Conservation (phyloP, 2,888 invertebrate species). For the Melanostoma mellinum region DNA sequence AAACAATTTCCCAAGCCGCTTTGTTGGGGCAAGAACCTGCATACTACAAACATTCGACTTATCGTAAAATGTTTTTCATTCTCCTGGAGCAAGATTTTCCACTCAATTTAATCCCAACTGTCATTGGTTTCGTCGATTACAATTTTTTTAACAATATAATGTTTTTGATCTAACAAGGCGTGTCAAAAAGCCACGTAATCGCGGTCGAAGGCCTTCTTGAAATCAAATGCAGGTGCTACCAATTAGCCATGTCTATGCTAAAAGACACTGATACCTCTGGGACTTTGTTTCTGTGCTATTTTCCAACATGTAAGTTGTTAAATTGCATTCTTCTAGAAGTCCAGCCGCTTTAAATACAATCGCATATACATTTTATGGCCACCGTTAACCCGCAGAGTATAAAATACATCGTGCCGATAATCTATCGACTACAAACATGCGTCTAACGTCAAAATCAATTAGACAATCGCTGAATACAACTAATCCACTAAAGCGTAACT, state of each 20-base stretch:
- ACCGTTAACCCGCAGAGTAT: neutral
- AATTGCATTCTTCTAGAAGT: neutral
- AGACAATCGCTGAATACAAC: constrained; percentile 45
- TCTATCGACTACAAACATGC: constrained; percentile 52
- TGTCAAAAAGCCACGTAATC: neutral
- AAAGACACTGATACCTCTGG: constrained; percentile 14
- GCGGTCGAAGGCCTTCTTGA: constrained; percentile 3
- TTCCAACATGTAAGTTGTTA: neutral
- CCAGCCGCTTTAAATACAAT: constrained; percentile 4
- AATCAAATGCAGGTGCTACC: constrained; percentile 34
- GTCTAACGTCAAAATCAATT: constrained; percentile 65
- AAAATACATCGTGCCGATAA: constrained; percentile 11
- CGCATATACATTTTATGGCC: neutral
- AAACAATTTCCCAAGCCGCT: too few relatives aligned
- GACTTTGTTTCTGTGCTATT: neutral
- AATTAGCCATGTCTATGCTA: constrained; percentile 17
- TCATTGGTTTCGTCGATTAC: too few relatives aligned
- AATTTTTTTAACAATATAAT: neutral
- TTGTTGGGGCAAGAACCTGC: too few relatives aligned
- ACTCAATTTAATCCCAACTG: too few relatives aligned
- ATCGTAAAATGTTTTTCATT: too few relatives aligned
- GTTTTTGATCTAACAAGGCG: constrained; percentile 15
- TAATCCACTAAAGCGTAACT: constrained; percentile 28
- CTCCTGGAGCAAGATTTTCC: too few relatives aligned
- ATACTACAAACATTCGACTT: too few relatives aligned